Base-by-base conservation (phyloP, 53 echinoderm and acorn worm species). In the Henricia sp. region DNA sequence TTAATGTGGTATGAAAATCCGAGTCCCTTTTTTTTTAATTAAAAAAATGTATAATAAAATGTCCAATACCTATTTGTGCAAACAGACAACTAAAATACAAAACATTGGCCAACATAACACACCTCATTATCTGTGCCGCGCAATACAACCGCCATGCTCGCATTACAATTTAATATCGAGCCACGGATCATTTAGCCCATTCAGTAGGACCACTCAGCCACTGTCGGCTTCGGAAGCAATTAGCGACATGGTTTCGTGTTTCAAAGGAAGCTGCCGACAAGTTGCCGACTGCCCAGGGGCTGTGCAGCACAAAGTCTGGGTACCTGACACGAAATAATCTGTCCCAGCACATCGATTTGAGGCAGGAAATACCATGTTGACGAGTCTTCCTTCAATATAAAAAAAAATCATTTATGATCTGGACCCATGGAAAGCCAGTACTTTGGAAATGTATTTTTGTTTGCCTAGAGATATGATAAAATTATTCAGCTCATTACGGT, bases 401-500 rank as follows among this genome's bases (percentile, higher is more conserved):
- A 52, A 17, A 24, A 46, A 71, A 29, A 46, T 50, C 17, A 37
- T 35, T 41, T 50, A 48, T 36, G 42, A 41, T 52, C 51, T 35
- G 19, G 34, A 52, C 52, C 73, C 52, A 73, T 35, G 73, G 73
- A 33, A 33, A 17, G 19, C 9, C 52, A 53, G n/a, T n/a, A n/a
- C 53, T 36, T 1, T 3, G 53, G 73, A 24, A 14, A 33, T 21
- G 14, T 34, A 24, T 50, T 48, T 48, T 52, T 0, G 17, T 51
- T 13, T 16, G n/a, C n/a, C n/a, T n/a, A n/a, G n/a, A n/a, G 73
- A 37, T 48, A 80, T 50, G 20, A 46, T 80, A 64, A 65, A 80
- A 80, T 80, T 80, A 80, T 62, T 80, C 80, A 80, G 43, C 80
- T 80, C 80, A 64, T 62, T 80, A 80, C 80, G 46, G 40, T 80